Base-by-base conservation (phyloP, 2,113 vertebrate genomes). In the Callipepla squamata region DNA sequence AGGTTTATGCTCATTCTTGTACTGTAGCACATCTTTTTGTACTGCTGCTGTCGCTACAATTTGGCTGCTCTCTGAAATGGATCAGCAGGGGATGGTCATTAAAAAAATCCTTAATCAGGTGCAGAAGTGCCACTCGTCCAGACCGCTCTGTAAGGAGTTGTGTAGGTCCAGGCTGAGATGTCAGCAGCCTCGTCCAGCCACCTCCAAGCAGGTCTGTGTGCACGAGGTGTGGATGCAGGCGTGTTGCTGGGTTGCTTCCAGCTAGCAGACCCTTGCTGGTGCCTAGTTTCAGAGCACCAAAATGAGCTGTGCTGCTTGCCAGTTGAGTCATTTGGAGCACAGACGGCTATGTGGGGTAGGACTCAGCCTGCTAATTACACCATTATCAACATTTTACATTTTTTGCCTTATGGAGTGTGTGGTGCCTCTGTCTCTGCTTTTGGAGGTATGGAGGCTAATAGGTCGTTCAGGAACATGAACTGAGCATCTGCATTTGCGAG, bases 331-430 rank as follows among this genome's bases (percentile, higher is more conserved):
- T 36, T 48, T 11, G 51, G 72, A 63, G 21, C 51, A 10, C 3
- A 3, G 53, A 15, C 3, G 7, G 8, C 16, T 48, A 19, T 32
- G 66, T 9, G 9, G 74, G 62, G 51, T 32, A 40, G 45, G 34
- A 28, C 25, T 61, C 13, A 20, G 36, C 30, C 40, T 55, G 38
- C 1, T 6, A 0, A 3, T 0, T 1, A 5, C 11, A 34, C 13
- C 22, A 13, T 16, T 13, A 0, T 14, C 47, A 25, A 34, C 4
- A 1, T 3, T 1, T 1, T 9, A 15, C 1, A 0, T 22, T n/a
- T 44, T 36, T 61, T 80, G 58, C 20, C 40, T 65, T 51, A 1
- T 8, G 3, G 44, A 38, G 21, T 0, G 8, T 5, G 8, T 5
- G 2, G 21, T 14, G 16, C 13, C 28, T 85, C 48, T 51, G 3